phyloP scores from a whole-genome alignment of 2,113 vertebrate genomes.

The Leiothrix lutea region DNA sequence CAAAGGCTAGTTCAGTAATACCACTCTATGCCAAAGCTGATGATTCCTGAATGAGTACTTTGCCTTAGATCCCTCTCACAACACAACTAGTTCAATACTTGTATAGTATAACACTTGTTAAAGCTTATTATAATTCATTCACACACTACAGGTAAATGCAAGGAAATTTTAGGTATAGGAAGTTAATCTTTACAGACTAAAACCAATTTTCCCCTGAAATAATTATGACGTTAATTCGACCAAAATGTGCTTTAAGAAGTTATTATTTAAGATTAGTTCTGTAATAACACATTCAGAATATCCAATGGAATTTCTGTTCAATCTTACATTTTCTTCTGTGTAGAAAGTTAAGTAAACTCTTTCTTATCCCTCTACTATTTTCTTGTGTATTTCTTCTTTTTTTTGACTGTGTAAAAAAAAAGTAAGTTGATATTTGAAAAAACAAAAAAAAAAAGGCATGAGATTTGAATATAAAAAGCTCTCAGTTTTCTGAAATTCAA shows the following conservation, averaged over 20 bases:
- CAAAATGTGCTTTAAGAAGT: not conserved
- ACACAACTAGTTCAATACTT: not conserved
- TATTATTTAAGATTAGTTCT: not conserved
- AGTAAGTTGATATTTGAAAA: not conserved
- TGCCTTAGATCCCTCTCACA: not conserved
- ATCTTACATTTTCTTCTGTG: not conserved
- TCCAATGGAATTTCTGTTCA: not conserved
- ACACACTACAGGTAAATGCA: not conserved
- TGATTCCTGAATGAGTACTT: not conserved
- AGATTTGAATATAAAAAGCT: not conserved
- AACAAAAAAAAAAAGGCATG: not conserved
- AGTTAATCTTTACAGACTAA: not conserved
- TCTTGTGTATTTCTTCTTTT: not conserved
- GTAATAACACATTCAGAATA: not conserved
- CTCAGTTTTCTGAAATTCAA: not conserved
- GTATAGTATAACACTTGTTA: not conserved
- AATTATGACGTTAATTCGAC: not conserved
- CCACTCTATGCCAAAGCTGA: not conserved
- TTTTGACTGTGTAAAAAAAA: not conserved
- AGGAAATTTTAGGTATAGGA: not conserved
- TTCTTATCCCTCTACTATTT: fast-evolving
- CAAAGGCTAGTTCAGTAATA: not conserved
- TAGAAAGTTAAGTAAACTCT: not conserved
- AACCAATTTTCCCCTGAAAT: not conserved
- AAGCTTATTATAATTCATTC: not conserved